phyloP scores from a whole-genome alignment of 2,888 invertebrate genomes.

The Mycalesis mineus region DNA sequence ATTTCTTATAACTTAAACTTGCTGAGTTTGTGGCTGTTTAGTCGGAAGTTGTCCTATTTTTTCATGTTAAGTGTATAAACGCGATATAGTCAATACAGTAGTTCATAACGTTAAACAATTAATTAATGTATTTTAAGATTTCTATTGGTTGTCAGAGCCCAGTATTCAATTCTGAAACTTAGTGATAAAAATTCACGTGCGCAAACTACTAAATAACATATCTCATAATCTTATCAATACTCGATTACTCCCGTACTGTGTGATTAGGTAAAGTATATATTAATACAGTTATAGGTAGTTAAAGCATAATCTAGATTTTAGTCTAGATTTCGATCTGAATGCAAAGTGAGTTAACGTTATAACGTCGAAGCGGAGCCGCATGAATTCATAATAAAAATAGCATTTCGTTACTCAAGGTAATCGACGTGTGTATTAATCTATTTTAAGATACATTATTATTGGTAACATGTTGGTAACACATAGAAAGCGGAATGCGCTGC shows the following conservation, averaged over 20 bases:
- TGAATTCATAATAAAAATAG: slow-evolving; percentile 36
- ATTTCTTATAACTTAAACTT: no score
- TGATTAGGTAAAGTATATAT: no score
- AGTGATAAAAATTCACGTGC: neutral
- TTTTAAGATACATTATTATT: slow-evolving; percentile 23
- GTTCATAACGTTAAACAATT: no score
- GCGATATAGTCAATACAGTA: no score
- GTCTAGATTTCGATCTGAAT: slow-evolving; percentile 14
- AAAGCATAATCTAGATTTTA: neutral
- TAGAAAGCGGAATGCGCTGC: slow-evolving; percentile 3
- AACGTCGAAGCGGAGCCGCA: slow-evolving; percentile 26
- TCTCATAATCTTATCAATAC: neutral
- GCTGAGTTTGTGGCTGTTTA: no score
- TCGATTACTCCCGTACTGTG: neutral
- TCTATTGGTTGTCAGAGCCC: no score
- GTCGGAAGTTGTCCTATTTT: no score
- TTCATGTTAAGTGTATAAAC: no score
- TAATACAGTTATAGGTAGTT: neutral
- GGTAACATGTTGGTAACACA: slow-evolving; percentile 9
- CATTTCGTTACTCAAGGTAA: slow-evolving; percentile 35
- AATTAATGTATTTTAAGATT: no score
- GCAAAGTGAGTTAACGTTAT: slow-evolving; percentile 16
- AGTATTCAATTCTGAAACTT: no score
- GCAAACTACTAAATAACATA: neutral
- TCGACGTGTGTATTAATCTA: slow-evolving; percentile 31